phyloP scores from a whole-genome alignment of 2,797 vertebrate genomes.

The Microchirus variegatus region DNA sequence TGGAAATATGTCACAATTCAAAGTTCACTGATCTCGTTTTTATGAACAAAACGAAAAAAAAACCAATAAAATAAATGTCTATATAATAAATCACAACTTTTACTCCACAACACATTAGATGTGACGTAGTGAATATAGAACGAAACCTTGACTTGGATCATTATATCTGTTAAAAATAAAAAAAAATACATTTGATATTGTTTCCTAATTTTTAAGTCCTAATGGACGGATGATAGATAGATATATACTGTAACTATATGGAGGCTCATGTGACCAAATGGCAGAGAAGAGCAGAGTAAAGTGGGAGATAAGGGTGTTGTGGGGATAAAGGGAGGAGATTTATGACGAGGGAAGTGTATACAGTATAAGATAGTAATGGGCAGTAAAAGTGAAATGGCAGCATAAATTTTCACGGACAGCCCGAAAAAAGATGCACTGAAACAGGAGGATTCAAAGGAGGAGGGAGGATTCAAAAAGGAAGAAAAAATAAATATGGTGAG shows the following conservation, averaged over 20 bases:
- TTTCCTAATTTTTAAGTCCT: too few relatives aligned
- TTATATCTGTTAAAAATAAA: too few relatives aligned
- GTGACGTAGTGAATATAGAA: too few relatives aligned
- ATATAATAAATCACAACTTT: too few relatives aligned
- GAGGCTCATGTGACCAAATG: conserved; percentile 12
- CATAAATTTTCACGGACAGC: conserved; percentile 44
- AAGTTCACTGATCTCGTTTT: too few relatives aligned
- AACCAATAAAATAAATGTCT: too few relatives aligned
- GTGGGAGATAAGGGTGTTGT: conserved; percentile 7
- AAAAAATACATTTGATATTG: too few relatives aligned
- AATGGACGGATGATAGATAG: not conserved
- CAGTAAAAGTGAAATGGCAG: conserved; percentile 50
- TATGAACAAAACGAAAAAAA: too few relatives aligned
- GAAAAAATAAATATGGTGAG: conserved; percentile 22
- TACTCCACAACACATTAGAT: too few relatives aligned
- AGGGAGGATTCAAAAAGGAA: conserved; percentile 34
- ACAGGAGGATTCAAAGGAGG: conserved; percentile 7
- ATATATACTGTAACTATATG: conserved; percentile 6
- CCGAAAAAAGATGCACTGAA: conserved; percentile 36
- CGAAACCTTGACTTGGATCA: too few relatives aligned
- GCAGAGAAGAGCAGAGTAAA: conserved; percentile 1
- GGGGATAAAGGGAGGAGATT: conserved; percentile 33
- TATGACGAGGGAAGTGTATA: conserved; percentile 38
- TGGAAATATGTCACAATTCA: too few relatives aligned
- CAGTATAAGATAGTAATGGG: conserved; percentile 46